Conservation (phyloP, 2,888 invertebrate genomes). For the Polymixis flavicincta region DNA sequence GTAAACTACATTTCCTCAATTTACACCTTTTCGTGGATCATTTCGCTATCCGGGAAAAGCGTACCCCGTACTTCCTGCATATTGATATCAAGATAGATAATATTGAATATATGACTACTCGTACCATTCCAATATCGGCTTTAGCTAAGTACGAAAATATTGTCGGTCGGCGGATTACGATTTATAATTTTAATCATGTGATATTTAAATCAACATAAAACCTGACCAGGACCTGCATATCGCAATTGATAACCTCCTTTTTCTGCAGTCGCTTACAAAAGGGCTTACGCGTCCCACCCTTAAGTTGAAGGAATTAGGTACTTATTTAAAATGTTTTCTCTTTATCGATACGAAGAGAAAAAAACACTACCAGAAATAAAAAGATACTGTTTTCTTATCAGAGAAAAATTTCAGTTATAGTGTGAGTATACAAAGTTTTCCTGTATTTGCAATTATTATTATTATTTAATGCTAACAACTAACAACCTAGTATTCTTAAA, state of each 20-base stretch:
- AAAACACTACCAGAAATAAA: not conserved
- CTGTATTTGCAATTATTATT: not conserved
- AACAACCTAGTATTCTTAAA: not conserved
- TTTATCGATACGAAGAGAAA: not conserved
- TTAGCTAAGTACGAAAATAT: too few species aligned
- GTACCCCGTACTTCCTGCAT: constrained; percentile 20
- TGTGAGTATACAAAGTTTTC: not conserved
- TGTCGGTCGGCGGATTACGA: too few species aligned
- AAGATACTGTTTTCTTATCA: not conserved
- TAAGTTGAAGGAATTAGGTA: not conserved
- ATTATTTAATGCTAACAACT: not conserved
- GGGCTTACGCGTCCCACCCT: too few species aligned
- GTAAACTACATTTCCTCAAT: constrained; percentile 42
- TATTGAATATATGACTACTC: not conserved
- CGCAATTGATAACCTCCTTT: too few species aligned
- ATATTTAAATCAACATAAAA: too few species aligned
- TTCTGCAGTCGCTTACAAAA: too few species aligned
- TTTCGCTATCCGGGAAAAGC: constrained; percentile 15
- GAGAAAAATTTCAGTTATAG: not conserved
- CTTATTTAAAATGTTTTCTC: not conserved
- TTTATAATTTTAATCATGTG: too few species aligned
- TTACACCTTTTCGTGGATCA: constrained; percentile 17
- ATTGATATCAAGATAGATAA: not conserved
- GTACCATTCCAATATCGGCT: too few species aligned
- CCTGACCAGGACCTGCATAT: too few species aligned